Percentiles rank a stretch among this genome's conserved stretches.
phyloP scores from a whole-genome alignment of 2,888 invertebrate species.

The Ophioninae sp. region DNA sequence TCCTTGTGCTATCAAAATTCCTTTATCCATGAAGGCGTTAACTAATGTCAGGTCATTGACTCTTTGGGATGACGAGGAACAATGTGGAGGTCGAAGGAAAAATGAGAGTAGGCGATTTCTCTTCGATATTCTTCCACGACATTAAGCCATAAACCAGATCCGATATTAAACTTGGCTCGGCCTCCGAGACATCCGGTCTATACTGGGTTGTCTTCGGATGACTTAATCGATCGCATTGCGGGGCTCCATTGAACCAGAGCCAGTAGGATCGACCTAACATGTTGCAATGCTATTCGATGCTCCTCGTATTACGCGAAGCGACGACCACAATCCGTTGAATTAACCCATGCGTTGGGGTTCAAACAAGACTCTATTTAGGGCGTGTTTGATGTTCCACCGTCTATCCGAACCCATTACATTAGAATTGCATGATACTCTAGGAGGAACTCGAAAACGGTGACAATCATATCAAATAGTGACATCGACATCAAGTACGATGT shows the following conservation, averaged over 20 bases:
- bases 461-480: conserved; percentile 23
- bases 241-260: conserved; percentile 58
- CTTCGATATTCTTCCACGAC: conserved; percentile 59
- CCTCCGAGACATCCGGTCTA: conserved; percentile 16
- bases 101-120: conserved; percentile 40
- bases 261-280: conserved; percentile 41
- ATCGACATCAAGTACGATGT: not conserved
- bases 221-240: conserved; percentile 63
- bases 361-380: conserved; percentile 10
- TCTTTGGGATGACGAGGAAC: not conserved
- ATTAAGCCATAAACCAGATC: conserved; percentile 54
- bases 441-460: not conserved
- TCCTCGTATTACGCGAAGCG: conserved; percentile 47
- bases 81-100: conserved; percentile 5
- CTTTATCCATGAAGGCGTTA: conserved; percentile 2
- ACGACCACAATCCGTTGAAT: conserved; percentile 37
- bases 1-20: not conserved
- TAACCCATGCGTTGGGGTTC: conserved; percentile 17
- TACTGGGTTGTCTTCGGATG: conserved; percentile 29
- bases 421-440: conserved; percentile 19
- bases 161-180: conserved; percentile 59
- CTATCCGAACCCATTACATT: conserved; percentile 33
- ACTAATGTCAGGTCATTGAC: not conserved
- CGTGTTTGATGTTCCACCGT: conserved; percentile 34
- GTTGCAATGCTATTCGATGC: conserved; percentile 18